Conservation (phyloP, 2,113 vertebrate species). For the Suncus etruscus region DNA sequence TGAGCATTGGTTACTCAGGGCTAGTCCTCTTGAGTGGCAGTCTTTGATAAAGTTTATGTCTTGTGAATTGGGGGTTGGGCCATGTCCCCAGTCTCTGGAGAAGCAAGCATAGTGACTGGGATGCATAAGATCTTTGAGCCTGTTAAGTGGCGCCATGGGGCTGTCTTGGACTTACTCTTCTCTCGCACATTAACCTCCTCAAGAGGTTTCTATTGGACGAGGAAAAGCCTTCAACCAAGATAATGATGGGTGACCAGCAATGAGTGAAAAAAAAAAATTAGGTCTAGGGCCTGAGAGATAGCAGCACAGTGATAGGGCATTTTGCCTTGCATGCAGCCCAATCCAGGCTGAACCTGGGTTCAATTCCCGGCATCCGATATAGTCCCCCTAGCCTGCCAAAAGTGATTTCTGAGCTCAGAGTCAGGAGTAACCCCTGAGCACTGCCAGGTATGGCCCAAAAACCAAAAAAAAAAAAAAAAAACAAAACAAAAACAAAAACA, state of each 20-base stretch:
- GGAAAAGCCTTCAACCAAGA: neutral
- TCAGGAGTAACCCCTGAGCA: no score
- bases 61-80: neutral
- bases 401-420: no score
- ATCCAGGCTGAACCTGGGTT: no score
- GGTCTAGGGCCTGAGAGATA: neutral
- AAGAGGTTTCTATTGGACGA: neutral
- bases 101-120: neutral
- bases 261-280: neutral
- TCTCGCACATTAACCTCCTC: neutral
- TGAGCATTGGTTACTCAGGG: neutral
- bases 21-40: accelerated
- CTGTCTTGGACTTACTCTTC: neutral
- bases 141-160: neutral
- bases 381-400: no score
- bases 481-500: no score
- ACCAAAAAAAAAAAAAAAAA: no score
- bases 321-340: no score
- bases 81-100: neutral
- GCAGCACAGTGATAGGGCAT: no score
- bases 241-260: neutral
- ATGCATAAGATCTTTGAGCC: neutral
- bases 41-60: neutral
- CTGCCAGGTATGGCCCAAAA: no score
- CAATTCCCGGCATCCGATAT: no score